Conservation (phyloP, 2,113 vertebrate genomes). For the Shinisaurus crocodilurus region DNA sequence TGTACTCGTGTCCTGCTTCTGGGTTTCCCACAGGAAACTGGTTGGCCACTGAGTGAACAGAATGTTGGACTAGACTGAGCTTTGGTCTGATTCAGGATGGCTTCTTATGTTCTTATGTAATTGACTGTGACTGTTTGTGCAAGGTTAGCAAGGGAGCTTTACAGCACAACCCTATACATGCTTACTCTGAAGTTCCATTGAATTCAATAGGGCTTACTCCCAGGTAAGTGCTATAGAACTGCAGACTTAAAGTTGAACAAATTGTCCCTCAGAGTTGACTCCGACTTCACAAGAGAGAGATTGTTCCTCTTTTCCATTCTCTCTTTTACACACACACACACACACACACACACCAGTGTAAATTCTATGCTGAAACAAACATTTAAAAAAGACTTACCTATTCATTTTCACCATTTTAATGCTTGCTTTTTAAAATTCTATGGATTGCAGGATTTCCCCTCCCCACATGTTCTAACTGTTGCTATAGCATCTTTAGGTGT, state of each 20-base stretch:
- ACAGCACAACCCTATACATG: not conserved
- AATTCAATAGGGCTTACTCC: not conserved
- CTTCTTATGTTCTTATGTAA: too few species aligned
- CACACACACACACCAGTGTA: slow-evolving; percentile 36
- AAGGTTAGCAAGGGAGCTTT: not conserved
- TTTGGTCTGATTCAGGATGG: too few species aligned
- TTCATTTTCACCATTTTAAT: slow-evolving; percentile 37
- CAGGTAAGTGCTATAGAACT: not conserved
- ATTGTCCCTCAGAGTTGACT: not conserved
- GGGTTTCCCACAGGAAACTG: too few species aligned
- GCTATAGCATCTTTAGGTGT: slow-evolving; percentile 73
- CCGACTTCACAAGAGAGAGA: not conserved
- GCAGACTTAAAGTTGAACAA: not conserved
- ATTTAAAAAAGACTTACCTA: slow-evolving; percentile 57
- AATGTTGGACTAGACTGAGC: too few species aligned
- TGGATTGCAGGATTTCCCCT: slow-evolving; percentile 65
- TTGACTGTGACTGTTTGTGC: not conserved
- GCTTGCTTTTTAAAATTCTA: slow-evolving; percentile 41
- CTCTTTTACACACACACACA: slow-evolving; percentile 42
- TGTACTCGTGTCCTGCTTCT: too few species aligned
- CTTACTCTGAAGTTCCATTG: not conserved
- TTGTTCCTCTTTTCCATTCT: slow-evolving; percentile 1
- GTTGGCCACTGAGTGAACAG: too few species aligned
- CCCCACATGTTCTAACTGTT: slow-evolving; percentile 67
- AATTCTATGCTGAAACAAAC: slow-evolving; percentile 66